Base-by-base conservation (phyloP, 37 sponge, comb jelly and placozoan species). In the Ianthella basta region DNA sequence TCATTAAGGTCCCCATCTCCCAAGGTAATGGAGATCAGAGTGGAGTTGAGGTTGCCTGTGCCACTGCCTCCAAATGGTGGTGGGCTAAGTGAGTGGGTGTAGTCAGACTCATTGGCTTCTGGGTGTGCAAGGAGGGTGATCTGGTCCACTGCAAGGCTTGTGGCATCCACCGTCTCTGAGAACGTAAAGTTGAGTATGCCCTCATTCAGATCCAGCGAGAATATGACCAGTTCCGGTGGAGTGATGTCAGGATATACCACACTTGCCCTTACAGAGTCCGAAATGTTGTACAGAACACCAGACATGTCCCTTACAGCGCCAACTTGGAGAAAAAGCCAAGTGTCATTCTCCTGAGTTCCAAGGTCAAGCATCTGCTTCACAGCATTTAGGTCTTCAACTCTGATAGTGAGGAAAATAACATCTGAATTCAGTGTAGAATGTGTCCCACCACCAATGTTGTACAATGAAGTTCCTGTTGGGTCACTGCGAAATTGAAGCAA, bases 151-250 rank as follows among this genome's bases (percentile, higher is more conserved):
- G 74, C 16, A 0, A 95, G 86, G 68, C 88, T 86, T 24, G 92
- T 82, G 10, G 90, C 81, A 64, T 97, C 92, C 33, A 97, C 93
- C 1, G 97, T 97, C 57, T 97, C 97, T 21, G 95, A 91, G 79
- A 97, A 97, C 38, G 88, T 86, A 44, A 97, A 74, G 37, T 40
- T 79, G 0, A 94, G 55, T 0, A 82, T 38, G 13, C 92, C 90
- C 0, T 21, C 21, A 79, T 97, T 86, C 44, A 97, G 56, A 57
- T 97, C 91, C 18, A 94, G 79, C 25, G 37, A 63, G 30, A 92
- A 94, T 20, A 79, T 70, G 39, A 63, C 68, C 32, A 97, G 87
- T 23, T 72, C 72, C 15, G 97, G 97, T 14, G 61, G 40, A 19
- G 92, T 97, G 0, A 24, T 37, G 70, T 97, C 97, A n/a, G 72